These are phyloP conservation scores for Merluccius polli DNA, from an alignment of 2,797 vertebrate genomes.

Conservation along the genomic window DNA sequence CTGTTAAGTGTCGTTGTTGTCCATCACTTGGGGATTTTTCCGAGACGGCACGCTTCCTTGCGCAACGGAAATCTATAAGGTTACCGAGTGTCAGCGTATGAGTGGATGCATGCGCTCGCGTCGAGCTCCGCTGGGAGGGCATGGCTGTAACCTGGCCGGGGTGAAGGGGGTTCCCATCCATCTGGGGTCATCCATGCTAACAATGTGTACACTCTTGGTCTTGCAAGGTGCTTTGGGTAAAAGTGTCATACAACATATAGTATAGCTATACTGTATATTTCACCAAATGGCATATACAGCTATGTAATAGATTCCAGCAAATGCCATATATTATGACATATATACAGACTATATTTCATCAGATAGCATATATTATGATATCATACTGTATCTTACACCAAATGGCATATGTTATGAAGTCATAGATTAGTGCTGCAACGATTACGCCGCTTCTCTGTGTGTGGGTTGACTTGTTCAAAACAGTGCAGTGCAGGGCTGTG, in stretches of 20 bases:
- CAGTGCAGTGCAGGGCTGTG: not conserved
- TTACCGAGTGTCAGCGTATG: not conserved
- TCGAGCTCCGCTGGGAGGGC: not conserved
- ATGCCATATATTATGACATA: not conserved
- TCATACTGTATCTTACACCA: not conserved
- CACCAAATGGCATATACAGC: not conserved
- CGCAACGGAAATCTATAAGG: not conserved
- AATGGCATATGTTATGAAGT: not conserved
- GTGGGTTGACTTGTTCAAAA: not conserved
- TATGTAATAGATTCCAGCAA: not conserved
- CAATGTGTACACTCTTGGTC: not conserved
- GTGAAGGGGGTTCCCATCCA: not conserved
- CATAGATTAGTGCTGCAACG: no score
- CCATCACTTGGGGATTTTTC: not conserved
- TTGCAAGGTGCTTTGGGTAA: not conserved
- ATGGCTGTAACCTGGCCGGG: not conserved
- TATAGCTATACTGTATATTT: not conserved
- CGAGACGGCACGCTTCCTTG: not conserved
- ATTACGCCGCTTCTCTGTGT: not conserved
- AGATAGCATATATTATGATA: not conserved
- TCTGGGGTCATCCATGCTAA: not conserved
- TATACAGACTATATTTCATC: not conserved
- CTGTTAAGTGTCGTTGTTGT: not conserved
- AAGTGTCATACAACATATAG: not conserved
- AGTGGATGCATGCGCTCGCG: not conserved